phyloP scores from a whole-genome alignment of 2,797 vertebrate genomes.

The Danio albolineatus region DNA sequence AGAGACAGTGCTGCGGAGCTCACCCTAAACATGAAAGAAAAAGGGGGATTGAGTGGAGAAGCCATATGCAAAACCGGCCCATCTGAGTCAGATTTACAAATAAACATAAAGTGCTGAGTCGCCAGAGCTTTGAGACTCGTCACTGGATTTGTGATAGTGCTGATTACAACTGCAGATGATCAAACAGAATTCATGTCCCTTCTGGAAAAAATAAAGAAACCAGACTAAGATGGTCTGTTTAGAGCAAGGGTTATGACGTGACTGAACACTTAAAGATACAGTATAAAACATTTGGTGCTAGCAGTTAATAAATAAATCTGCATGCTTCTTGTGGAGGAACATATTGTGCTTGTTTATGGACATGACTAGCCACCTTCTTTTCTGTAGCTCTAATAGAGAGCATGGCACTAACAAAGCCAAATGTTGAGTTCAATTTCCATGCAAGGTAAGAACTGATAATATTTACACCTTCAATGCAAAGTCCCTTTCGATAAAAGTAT shows the following conservation, averaged over 20 bases:
- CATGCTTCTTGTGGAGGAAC: background rate
- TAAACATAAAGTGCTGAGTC: conserved; percentile 13
- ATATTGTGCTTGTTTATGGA: too few relatives aligned
- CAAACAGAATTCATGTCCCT: conserved; percentile 11
- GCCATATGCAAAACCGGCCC: background rate
- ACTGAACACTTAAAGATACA: background rate
- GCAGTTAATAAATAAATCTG: too few relatives aligned
- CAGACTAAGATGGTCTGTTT: background rate
- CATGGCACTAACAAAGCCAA: too few relatives aligned
- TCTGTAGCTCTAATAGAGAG: too few relatives aligned
- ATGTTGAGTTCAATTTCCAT: too few relatives aligned
- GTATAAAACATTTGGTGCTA: background rate
- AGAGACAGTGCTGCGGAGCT: conserved; percentile 65
- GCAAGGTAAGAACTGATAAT: too few relatives aligned
- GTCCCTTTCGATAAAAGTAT: too few relatives aligned
- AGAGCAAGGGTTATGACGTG: background rate
- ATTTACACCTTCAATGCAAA: too few relatives aligned
- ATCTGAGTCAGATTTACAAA: conserved; percentile 17
- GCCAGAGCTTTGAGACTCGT: background rate
- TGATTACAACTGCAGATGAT: conserved; percentile 20
- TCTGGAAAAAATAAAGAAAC: background rate
- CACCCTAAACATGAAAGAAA: conserved; percentile 53
- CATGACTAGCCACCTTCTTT: too few relatives aligned
- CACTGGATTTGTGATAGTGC: background rate
- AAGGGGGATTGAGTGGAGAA: conserved; percentile 19